phyloP scores from a whole-genome alignment of 2,113 vertebrate genomes.

The Triplophysa tibetana region DNA sequence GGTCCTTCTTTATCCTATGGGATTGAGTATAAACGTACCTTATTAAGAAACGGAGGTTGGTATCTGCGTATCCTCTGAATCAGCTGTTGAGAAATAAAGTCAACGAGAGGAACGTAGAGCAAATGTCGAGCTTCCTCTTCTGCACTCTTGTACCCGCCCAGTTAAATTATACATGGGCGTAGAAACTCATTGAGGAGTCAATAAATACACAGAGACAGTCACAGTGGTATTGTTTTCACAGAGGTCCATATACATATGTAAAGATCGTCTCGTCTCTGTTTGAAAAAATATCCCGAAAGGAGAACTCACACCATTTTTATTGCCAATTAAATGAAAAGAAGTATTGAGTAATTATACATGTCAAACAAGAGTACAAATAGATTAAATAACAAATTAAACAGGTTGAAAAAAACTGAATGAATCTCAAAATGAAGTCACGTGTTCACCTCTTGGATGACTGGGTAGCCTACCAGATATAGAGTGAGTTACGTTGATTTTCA shows the following conservation, averaged over 20 bases:
- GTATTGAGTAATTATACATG: too few species aligned
- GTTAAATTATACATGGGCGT: not conserved
- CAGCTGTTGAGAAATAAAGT: not conserved
- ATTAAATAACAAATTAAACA: too few species aligned
- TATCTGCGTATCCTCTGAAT: not conserved
- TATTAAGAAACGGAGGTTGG: not conserved
- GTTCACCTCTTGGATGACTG: too few species aligned
- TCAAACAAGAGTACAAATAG: too few species aligned
- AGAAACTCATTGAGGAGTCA: not conserved
- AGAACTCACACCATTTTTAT: not conserved
- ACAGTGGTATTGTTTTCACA: not conserved
- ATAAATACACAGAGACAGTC: not conserved
- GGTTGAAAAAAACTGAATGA: too few species aligned
- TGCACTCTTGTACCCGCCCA: conserved; percentile 12
- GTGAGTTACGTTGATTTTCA: too few species aligned
- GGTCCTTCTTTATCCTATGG: not conserved
- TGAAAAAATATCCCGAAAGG: not conserved
- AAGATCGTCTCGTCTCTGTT: too few species aligned
- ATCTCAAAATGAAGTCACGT: too few species aligned
- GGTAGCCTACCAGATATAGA: too few species aligned
- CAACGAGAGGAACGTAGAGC: not conserved
- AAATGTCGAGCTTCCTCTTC: conserved; percentile 24
- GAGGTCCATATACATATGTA: not conserved
- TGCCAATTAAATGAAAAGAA: too few species aligned
- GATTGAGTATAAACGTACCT: not conserved